A percentile compares a stretch with the other conserved stretches of the same genome.
These are phyloP conservation scores for Drosophila kohkoa DNA, from an alignment of 1,140 invertebrate species.

Conservation along the genomic window DNA sequence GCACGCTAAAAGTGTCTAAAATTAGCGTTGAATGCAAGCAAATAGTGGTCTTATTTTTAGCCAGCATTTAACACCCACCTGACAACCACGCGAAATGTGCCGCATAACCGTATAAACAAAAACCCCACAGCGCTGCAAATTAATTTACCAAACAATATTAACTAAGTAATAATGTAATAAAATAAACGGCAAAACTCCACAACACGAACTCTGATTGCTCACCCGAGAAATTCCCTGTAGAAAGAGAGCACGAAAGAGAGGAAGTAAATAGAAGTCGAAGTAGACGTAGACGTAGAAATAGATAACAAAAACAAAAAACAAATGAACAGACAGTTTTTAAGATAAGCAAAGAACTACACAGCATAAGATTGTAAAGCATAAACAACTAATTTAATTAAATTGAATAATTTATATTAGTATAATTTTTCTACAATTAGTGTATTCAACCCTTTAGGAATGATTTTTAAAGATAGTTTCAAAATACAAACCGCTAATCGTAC, in stretches of 20 bases:
- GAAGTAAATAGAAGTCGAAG: neutral
- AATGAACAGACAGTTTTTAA: neutral
- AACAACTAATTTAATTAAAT: neutral
- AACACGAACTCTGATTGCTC: neutral
- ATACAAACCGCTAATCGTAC: conserved; percentile 57
- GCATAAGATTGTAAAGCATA: neutral
- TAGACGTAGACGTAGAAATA: neutral
- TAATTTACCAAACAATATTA: conserved; percentile 52
- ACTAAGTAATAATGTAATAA: conserved; percentile 49
- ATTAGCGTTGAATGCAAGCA: conserved; percentile 61
- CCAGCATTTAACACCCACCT: conserved; percentile 56
- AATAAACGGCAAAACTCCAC: conserved; percentile 22
- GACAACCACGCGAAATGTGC: conserved; percentile 37
- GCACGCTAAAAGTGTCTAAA: conserved; percentile 64
- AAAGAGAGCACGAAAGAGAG: neutral
- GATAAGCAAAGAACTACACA: neutral
- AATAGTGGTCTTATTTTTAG: conserved; percentile 55
- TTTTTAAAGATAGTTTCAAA: conserved; percentile 15
- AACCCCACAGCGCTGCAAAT: conserved; percentile 16
- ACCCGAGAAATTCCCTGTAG: conserved; percentile 29
- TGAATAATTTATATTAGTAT: neutral
- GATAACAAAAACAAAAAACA: neutral
- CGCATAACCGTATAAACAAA: conserved; percentile 46
- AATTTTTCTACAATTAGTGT: neutral
- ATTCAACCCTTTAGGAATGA: neutral